phyloP scores from a whole-genome alignment of 2,113 vertebrate genomes.

The Lepus americanus region DNA sequence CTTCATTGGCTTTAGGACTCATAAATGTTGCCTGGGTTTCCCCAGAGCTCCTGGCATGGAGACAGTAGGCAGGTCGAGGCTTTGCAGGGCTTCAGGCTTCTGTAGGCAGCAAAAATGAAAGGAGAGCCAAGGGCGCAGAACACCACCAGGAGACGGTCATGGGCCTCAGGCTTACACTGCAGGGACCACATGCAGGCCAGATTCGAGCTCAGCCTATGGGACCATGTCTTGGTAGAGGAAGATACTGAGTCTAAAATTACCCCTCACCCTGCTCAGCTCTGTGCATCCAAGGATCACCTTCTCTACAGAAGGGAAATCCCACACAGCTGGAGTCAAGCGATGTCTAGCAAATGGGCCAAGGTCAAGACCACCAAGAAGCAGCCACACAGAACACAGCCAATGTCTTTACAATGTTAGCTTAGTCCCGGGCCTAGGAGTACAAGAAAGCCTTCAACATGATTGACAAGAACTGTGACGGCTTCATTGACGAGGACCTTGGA shows the following conservation, averaged over 20 bases:
- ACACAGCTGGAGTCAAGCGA: constrained; percentile 88
- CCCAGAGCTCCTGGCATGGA: neutral
- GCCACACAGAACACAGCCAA: constrained; percentile 98
- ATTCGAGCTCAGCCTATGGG: neutral
- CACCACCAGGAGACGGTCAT: neutral
- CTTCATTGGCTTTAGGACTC: neutral
- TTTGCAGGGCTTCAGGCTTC: neutral
- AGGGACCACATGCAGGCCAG: neutral
- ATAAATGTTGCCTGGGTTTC: neutral
- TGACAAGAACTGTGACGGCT: constrained; percentile 98
- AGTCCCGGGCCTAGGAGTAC: constrained; percentile 99
- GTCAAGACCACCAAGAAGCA: constrained; percentile 99
- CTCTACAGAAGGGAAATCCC: constrained; percentile 53
- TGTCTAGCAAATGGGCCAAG: constrained; percentile 99
- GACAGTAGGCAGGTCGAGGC: neutral
- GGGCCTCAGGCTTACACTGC: neutral
- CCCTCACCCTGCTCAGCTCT: neutral
- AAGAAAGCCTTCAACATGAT: constrained; percentile 99
- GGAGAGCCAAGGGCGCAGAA: neutral
- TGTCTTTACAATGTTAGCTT: constrained; percentile 99
- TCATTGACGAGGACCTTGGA: constrained; percentile 97
- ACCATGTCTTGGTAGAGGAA: neutral
- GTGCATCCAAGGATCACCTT: too few relatives aligned
- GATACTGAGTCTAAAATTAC: neutral
- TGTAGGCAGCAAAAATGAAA: neutral